Base-by-base conservation (phyloP, 2,797 vertebrate species). In the Cottoperca gobio region DNA sequence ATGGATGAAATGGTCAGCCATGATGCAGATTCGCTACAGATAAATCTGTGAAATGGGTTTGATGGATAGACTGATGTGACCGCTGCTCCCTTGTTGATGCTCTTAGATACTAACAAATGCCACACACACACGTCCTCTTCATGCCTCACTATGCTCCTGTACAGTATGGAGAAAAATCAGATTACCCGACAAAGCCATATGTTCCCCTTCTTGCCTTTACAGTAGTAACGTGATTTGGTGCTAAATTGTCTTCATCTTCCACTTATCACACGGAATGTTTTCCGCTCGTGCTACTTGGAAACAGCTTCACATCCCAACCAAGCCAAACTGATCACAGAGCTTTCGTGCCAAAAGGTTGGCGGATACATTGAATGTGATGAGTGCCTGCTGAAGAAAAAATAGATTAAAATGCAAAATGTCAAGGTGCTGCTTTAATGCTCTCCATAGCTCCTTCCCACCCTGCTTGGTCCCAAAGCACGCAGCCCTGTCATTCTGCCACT, bases 401-500 rank as follows among this genome's bases (percentile, higher is more conserved):
- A 73, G 71, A 87, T 84, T 69, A 75, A 73, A 87, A 85, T 64
- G 67, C 66, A 78, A 90, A 86, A 86, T 81, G 81, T 87, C 84
- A 86, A 81, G 75, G 70, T 75, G 86, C 64, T 58, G 59, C 60
- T 80, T 86, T 79, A 81, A 73, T 70, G 64, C 59, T 60, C 70
- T 37, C 33, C 43, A 19, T 17, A 48, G 65, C 60, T 19, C 14
- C 58, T 26, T 40, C 52, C 5, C 57, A 60, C 6, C 35, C 23
- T 5, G 16, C 45, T 53, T 79, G 71, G 71, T 84, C 60, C 65
- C 43, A 14, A 33, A 81, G 60, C 68, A 57, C 11, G 17, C 45
- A 16, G 67, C 70, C 75, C 65, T 13, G 67, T 82, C 76, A 55
- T 37, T 17, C 61, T 52, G 83, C 69, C 16, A 26, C 76, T 23